Percentiles rank a stretch among this genome's conserved stretches.
Evolutionary conservation across 2,888 invertebrate species (phyloP).

Genomic region (Eledona agricola): DNA sequence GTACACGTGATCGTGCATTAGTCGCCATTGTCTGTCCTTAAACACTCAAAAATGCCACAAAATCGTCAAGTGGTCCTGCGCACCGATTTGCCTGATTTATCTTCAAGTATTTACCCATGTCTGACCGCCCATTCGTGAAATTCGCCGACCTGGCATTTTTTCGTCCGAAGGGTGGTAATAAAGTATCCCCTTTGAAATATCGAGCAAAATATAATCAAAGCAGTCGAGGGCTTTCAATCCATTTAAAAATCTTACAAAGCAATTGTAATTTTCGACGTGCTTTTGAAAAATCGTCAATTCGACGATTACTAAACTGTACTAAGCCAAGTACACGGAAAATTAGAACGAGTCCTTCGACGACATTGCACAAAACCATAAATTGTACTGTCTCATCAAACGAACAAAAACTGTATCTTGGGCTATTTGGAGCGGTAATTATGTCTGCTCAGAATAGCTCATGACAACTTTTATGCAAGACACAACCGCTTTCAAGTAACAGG

Average conservation of each 20-base stretch:
- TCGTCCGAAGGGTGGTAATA: slow-evolving; percentile 1
- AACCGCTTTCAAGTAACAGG: slow-evolving; percentile 11
- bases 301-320: slow-evolving; percentile 1
- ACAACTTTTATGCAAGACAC: slow-evolving; percentile 14
- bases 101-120: no score
- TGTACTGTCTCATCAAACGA: slow-evolving; percentile 6
- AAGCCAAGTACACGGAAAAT: no score
- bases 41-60: no score
- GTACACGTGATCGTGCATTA: slow-evolving; percentile 22
- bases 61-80: no score
- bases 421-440: slow-evolving; percentile 15
- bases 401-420: slow-evolving; percentile 15
- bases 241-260: no score
- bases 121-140: slow-evolving; percentile 3
- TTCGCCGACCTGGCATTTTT: slow-evolving; percentile 1
- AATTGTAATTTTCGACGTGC: no score
- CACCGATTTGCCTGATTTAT: no score
- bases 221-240: no score
- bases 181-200: slow-evolving; percentile 7
- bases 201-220: not conserved
- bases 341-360: not conserved
- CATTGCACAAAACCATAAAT: slow-evolving; percentile 6
- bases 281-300: no score
- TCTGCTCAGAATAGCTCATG: slow-evolving; percentile 7
- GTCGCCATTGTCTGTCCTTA: slow-evolving; percentile 14